Evolutionary conservation across 1,140 invertebrate species (phyloP).

Genomic region (Pseudomyrmex flavicornis): DNA sequence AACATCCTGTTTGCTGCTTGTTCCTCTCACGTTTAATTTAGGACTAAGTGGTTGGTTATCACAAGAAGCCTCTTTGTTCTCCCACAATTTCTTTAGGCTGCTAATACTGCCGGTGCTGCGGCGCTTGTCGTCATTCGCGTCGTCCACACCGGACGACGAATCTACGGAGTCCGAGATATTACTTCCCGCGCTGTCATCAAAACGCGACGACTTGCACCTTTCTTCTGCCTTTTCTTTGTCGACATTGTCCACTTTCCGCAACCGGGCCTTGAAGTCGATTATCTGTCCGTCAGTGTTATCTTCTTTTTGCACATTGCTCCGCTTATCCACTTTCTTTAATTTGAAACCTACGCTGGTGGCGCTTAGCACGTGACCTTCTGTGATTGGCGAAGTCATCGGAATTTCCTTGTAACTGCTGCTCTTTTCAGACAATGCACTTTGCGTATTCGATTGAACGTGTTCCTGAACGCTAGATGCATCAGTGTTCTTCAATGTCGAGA

Average conservation of each 20-base stretch:
- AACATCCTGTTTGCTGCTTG: slow-evolving; percentile 77
- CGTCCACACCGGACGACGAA: slow-evolving; percentile 77
- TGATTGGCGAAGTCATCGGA: slow-evolving; percentile 69
- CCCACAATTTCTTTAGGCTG: slow-evolving; percentile 96
- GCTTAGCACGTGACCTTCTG: slow-evolving; percentile 69
- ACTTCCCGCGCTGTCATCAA: slow-evolving; percentile 68
- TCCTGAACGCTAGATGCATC: slow-evolving; percentile 57
- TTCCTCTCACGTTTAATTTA: slow-evolving; percentile 85
- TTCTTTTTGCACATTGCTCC: slow-evolving; percentile 84
- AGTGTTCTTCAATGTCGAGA: slow-evolving; percentile 70
- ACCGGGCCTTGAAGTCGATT: slow-evolving; percentile 93
- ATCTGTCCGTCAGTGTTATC: slow-evolving; percentile 86
- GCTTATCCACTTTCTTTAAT: slow-evolving; percentile 89
- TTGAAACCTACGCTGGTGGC: slow-evolving; percentile 82
- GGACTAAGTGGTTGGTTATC: slow-evolving; percentile 87
- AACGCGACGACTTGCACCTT: slow-evolving; percentile 65
- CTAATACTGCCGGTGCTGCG: slow-evolving; percentile 96
- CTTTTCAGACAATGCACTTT: slow-evolving; percentile 56
- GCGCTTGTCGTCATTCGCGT: slow-evolving; percentile 93
- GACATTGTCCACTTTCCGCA: slow-evolving; percentile 91
- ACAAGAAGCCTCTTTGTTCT: slow-evolving; percentile 88
- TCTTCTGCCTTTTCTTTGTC: slow-evolving; percentile 84
- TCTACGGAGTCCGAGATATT: slow-evolving; percentile 79
- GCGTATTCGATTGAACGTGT: slow-evolving; percentile 39
- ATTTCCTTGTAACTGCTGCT: slow-evolving; percentile 64